Base-by-base conservation (phyloP, 1,140 invertebrate genomes). In the Zaprionus tsacasi region DNA sequence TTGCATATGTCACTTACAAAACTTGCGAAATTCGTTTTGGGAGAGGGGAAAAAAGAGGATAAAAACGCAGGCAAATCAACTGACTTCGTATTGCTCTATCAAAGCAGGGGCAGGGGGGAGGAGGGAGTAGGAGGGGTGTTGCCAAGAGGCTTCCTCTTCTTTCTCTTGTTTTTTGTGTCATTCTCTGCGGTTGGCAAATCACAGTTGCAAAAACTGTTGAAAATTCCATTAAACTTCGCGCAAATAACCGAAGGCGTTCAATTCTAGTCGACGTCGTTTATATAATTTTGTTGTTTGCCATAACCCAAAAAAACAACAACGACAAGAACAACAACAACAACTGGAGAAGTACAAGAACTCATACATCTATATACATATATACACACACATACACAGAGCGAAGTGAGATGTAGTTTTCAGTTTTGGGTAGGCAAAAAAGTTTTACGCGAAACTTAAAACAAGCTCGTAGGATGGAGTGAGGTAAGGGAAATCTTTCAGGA, bases 191-290 rank as follows among this genome's bases (percentile, higher is more conserved):
- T 73, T 82, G 80, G 83, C 80, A 87, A 87, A 88, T 88, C 83
- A 72, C 75, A 70, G 86, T 79, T 89, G 81, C 78, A 85, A 85
- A 88, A 89, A 89, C 81, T 89, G 86, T 82, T 85, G 81, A 75
- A 89, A 89, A 89, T 89, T 89, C 85, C 85, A 89, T 89, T 89
- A 89, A 89, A 89, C 85, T 89, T 89, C 81, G 70, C 85, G 81
- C 86, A 89, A 90, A 89, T 89, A 89, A 79, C 85, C 85, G 68
- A 90, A 90, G 85, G 85, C 85, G 76, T 90, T 89, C 86, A 89
- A 90, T 89, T 90, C 81, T 73, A 89, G 86, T 85, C 86, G 78
- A 85, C 86, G 75, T 90, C 86, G 81, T 75, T 81, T 85, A 74
- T 89, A 85, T 89, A 79, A 90, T 76, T 86, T 85, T 74, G 78